phyloP scores from a whole-genome alignment of 1,140 invertebrate genomes.

The Ips typographus region DNA sequence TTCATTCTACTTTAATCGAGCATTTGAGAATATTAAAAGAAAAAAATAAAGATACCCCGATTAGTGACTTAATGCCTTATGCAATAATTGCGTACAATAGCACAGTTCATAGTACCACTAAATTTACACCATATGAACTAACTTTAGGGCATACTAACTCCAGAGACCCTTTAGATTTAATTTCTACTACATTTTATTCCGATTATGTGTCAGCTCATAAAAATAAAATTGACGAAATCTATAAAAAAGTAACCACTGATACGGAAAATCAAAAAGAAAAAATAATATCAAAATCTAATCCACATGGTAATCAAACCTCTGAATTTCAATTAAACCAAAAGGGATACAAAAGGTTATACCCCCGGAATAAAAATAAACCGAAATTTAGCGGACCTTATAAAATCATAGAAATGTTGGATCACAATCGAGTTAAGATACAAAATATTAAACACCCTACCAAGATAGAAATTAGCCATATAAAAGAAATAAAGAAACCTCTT shows the following conservation, averaged over 20 bases:
- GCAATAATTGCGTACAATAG: conserved; percentile 41
- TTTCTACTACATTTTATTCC: conserved; percentile 25
- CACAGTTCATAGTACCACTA: conserved; percentile 36
- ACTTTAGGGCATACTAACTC: conserved; percentile 38
- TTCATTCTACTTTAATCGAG: conserved; percentile 40
- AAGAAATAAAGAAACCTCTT: no score
- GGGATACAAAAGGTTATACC: conserved; percentile 7
- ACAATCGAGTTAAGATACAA: conserved; percentile 24
- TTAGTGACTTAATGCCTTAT: conserved; percentile 33
- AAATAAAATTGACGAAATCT: conserved; percentile 19
- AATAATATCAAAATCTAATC: conserved; percentile 11
- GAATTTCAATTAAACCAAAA: conserved; percentile 21
- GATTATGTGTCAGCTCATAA: conserved; percentile 28
- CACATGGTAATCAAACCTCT: conserved; percentile 6
- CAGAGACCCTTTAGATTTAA: conserved; percentile 32
- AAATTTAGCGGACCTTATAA: conserved; percentile 20
- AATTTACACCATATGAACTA: conserved; percentile 34
- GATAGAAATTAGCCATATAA: conserved; percentile 15
- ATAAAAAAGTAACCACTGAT: conserved; percentile 8
- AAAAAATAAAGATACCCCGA: conserved; percentile 34
- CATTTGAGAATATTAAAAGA: conserved; percentile 45
- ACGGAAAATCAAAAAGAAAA: conserved; percentile 20
- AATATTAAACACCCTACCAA: conserved; percentile 15
- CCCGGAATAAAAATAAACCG: conserved; percentile 20
- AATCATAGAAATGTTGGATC: conserved; percentile 13